Conservation (phyloP, 2,888 invertebrate genomes). For the Agriopis aurantiaria region DNA sequence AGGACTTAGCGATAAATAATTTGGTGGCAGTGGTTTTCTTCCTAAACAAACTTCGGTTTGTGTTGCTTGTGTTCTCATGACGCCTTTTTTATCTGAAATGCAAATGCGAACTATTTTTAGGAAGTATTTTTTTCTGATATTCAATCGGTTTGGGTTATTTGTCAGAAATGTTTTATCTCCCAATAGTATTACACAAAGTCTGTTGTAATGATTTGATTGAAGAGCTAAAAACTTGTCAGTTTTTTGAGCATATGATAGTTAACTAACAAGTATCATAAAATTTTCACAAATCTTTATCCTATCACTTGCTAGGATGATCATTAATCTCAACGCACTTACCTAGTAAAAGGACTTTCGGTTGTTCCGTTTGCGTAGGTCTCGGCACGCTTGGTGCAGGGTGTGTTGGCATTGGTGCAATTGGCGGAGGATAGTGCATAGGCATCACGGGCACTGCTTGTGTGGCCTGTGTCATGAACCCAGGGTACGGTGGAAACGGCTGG, state of each 20-base stretch:
- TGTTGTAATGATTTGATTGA: background rate
- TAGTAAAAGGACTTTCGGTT: slow-evolving; percentile 84
- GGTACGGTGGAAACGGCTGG: slow-evolving; percentile 78
- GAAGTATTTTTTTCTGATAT: background rate
- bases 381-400: slow-evolving; percentile 61
- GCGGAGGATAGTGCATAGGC: slow-evolving; percentile 79
- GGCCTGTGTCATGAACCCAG: slow-evolving; percentile 70
- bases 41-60: slow-evolving; percentile 93
- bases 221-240: background rate
- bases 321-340: slow-evolving; percentile 72
- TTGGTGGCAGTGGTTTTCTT: slow-evolving; percentile 90
- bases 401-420: slow-evolving; percentile 69
- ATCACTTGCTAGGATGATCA: too few species aligned
- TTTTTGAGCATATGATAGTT: background rate
- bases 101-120: background rate
- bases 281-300: too few species aligned
- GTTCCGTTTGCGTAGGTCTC: slow-evolving; percentile 73
- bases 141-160: background rate
- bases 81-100: slow-evolving; percentile 91
- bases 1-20: slow-evolving; percentile 91
- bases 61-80: slow-evolving; percentile 97
- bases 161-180: background rate
- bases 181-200: rapidly evolving
- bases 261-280: background rate
- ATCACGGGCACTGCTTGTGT: slow-evolving; percentile 55